Conservation (phyloP, 1,140 invertebrate genomes). For the Zaprionus lachaisei region DNA sequence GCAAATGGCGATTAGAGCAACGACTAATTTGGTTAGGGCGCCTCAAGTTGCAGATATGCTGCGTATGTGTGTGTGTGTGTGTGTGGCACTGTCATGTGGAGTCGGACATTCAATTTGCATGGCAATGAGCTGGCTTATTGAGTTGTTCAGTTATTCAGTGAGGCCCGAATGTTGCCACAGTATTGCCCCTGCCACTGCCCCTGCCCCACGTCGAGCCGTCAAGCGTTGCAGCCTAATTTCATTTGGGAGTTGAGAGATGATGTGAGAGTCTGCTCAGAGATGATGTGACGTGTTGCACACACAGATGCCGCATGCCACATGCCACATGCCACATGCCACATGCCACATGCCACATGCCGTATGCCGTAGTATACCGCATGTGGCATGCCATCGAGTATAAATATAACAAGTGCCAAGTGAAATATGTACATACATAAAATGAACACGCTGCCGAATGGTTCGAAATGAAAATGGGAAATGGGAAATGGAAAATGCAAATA, state of each 20-base stretch:
- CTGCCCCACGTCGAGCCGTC: background rate
- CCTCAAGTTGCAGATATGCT: background rate
- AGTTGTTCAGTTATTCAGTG: slow-evolving; percentile 51
- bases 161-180: background rate
- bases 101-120: slow-evolving; percentile 47
- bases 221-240: slow-evolving; percentile 40
- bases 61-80: background rate
- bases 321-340: slow-evolving; percentile 12
- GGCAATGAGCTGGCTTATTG: slow-evolving; percentile 46
- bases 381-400: slow-evolving; percentile 63
- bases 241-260: slow-evolving; percentile 41
- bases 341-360: slow-evolving; percentile 28
- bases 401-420: slow-evolving; percentile 81
- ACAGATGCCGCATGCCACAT: slow-evolving; percentile 18
- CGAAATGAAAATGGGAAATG: background rate
- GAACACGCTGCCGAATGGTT: slow-evolving; percentile 24
- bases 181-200: background rate
- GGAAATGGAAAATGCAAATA: slow-evolving; percentile 3
- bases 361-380: slow-evolving; percentile 10
- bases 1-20: background rate
- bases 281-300: slow-evolving; percentile 64
- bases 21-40: background rate
- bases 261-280: slow-evolving; percentile 48
- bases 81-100: slow-evolving; percentile 7
- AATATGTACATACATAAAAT: slow-evolving; percentile 79